Evolutionary conservation across 1,140 invertebrate species (phyloP), one percentile per base, ranked within the genome.

Genomic region (Brachionus koreanus): DNA sequence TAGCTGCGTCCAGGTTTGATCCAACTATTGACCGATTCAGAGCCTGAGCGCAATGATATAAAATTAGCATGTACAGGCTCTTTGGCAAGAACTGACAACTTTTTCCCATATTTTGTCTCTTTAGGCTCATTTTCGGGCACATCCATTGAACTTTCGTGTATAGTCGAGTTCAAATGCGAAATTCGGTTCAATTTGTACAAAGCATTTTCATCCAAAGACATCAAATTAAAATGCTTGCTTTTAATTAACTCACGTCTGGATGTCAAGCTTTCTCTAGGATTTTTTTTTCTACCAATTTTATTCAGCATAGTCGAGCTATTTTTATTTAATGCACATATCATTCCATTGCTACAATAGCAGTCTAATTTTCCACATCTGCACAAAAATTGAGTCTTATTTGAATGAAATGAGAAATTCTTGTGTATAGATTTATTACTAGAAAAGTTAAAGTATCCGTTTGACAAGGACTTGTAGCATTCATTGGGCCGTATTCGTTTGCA

Each of bases 211-310:
- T 79, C 76, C 25, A 79, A 25, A 10, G 76, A 79, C 76, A 79
- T 79, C n/a, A 79, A 79, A 61, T 79, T 79, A 65, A 79, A 79
- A 61, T 79, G 76, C 16, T 61, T 79, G 7, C 29, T 79, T 35
- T 52, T 23, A 0, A 79, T 79, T 13, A 79, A 12, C 10, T 33
- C 49, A 4, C 76, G 19, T 13, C 57, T 61, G 5, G 33, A 23
- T 33, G 5, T 37, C n/a, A 57, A 61, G 19, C 19, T 61, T 13
- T 79, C 76, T 61, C 25, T 57, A 2, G 19, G 5, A 10, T 79
- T 39, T 37, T 33, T 35, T 16, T 33, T 69, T 1, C n/a, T 7
- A 37, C 33, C n/a, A 19, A 69, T 35, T 16, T 33, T 69, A 16
- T 37, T 37, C 2, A 69, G 35, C 65, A 69, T 37, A 1, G 5